These are phyloP conservation scores for Drosophila mulleri DNA, from an alignment of 2,888 invertebrate genomes.

Conservation along the genomic window DNA sequence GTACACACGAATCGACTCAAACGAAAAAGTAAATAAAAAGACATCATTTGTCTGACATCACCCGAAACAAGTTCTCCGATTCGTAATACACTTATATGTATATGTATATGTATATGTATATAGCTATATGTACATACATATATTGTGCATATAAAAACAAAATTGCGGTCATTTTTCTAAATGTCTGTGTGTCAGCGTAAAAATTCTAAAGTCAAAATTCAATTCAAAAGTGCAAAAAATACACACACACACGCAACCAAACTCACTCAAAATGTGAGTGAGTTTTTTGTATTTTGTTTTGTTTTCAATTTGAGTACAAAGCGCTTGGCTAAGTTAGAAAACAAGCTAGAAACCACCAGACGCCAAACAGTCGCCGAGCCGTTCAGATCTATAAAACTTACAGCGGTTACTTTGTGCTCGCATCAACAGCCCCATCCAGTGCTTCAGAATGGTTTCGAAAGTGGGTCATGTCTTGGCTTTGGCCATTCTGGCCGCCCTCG, in stretches of 20 bases:
- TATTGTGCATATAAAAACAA: slow-evolving; percentile 17
- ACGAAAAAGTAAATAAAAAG: slow-evolving; percentile 38
- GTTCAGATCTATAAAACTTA: slow-evolving; percentile 46
- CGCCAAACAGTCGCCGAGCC: slow-evolving; percentile 38
- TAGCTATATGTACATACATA: background rate
- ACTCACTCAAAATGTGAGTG: slow-evolving; percentile 48
- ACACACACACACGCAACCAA: slow-evolving; percentile 21
- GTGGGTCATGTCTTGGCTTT: slow-evolving; percentile 73
- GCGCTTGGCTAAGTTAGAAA: slow-evolving; percentile 20
- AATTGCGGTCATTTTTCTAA: slow-evolving; percentile 33
- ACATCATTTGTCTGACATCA: slow-evolving; percentile 70
- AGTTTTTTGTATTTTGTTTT: background rate
- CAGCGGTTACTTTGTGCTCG: background rate
- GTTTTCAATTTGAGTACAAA: slow-evolving; percentile 3
- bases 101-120: background rate
- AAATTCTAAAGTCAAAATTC: slow-evolving; percentile 41
- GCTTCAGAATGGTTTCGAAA: slow-evolving; percentile 76
- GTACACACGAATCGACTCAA: slow-evolving; percentile 8
- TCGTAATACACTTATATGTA: slow-evolving; percentile 3
- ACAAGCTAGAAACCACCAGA: slow-evolving; percentile 41
- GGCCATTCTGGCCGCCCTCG: slow-evolving; percentile 74
- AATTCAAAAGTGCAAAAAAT: slow-evolving; percentile 36
- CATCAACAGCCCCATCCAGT: slow-evolving; percentile 9
- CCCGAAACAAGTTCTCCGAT: slow-evolving; percentile 56
- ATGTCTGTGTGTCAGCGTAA: slow-evolving; percentile 56